Evolutionary conservation across 2,797 vertebrate species (phyloP).

Genomic region (Coranthus polyacanthus): DNA sequence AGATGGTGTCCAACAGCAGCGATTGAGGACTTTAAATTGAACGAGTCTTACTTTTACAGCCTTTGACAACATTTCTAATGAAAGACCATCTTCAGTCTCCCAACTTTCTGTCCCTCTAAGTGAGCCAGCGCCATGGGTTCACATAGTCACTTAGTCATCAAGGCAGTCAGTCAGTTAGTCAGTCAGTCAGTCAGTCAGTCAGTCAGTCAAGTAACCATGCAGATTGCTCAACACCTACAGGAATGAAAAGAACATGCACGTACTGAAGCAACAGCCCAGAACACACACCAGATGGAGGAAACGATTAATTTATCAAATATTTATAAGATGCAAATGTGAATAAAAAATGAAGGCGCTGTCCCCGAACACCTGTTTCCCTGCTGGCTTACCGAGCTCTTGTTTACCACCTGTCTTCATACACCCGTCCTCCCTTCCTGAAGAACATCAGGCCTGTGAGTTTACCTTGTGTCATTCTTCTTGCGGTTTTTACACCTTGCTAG

Average conservation of each 20-base stretch:
- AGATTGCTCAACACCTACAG: slow-evolving; percentile 51
- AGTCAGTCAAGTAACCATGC: slow-evolving; percentile 23
- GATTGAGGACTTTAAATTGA: background rate
- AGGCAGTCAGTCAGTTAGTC: slow-evolving; percentile 7
- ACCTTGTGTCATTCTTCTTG: slow-evolving; percentile 5
- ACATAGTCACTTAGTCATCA: slow-evolving; percentile 35
- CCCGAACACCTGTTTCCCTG: slow-evolving; percentile 64
- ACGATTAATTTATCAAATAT: slow-evolving; percentile 75
- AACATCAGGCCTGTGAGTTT: slow-evolving; percentile 31
- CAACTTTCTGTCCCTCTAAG: slow-evolving; percentile 2
- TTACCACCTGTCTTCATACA: slow-evolving; percentile 53
- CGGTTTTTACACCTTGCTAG: slow-evolving; percentile 21
- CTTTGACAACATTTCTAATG: background rate
- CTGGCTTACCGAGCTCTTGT: slow-evolving; percentile 40
- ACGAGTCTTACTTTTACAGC: background rate
- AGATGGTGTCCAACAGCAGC: background rate
- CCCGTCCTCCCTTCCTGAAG: slow-evolving; percentile 21
- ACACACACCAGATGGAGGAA: slow-evolving; percentile 68
- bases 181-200: slow-evolving; percentile 11
- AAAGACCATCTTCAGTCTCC: background rate
- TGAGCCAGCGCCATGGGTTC: slow-evolving; percentile 3
- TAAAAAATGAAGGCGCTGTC: slow-evolving; percentile 37
- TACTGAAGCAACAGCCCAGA: slow-evolving; percentile 28
- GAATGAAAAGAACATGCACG: slow-evolving; percentile 32
- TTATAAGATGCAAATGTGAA: slow-evolving; percentile 73